Evolutionary conservation across 2,888 invertebrate species (phyloP), one percentile per base, ranked within the genome.

Genomic region (Euphydryas editha): DNA sequence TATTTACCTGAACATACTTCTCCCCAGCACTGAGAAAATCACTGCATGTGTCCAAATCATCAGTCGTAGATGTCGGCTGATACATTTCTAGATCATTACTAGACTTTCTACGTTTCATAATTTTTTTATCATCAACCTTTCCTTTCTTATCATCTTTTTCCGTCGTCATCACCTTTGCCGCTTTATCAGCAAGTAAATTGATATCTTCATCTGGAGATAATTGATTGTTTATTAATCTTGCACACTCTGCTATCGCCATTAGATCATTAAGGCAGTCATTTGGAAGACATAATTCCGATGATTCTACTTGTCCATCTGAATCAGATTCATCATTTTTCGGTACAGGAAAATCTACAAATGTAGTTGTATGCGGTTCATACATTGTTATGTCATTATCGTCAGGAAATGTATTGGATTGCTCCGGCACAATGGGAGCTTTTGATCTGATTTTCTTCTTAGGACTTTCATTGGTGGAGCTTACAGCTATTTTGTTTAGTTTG

Each of bases 351-450:
- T 92, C 92, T 0, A 84, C 80, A 65, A 84, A 85, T 0, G 90
- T 90, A 0, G 91, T 90, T n/a, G 92, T 90, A 44, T 91, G 91
- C 0, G 91, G 83, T 72, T 93, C 93, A 2, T 93, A 93, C 93
- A 93, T 92, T 0, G 92, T 93, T 0, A 93, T 81, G 68, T 93
- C 93, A 63, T 87, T 89, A 44, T 92, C 92, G 17, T 86, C 90
- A 17, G 78, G 57, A 65, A 76, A 79, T 76, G 87, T 87, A 8
- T 77, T 82, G 1, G 81, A 76, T 13, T 85, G 80, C 56, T 83
- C 83, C 0, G 83, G 86, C 0, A 87, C 84, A 13, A 81, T 62
- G 0, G 82, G 77, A 54, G 78, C 79, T 67, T 90, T 92, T 18
- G 79, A 67, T 57, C 88, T 90, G 0, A 85, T 75, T 63, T 87